Evolutionary conservation across 2,797 vertebrate species (phyloP), one percentile per base, ranked within the genome.

Genomic region (Pangasius djambal): DNA sequence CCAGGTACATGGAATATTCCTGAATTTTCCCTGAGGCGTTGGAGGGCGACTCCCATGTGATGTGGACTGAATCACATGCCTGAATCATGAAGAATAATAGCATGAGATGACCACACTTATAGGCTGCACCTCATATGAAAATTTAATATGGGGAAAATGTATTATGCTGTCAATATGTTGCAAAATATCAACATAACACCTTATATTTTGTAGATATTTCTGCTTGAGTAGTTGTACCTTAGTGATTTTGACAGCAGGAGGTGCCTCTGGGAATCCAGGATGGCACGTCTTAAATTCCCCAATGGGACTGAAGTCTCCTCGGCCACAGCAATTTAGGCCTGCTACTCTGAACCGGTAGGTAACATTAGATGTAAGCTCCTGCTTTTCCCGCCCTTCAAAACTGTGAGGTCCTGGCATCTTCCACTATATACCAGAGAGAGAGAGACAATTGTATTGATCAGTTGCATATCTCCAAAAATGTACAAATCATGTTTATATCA

Each of bases 241-340:
- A 87, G 96, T 97, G 89, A 99, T 99, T 93, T 96, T 98, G 93
- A 99, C 98, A 85, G 98, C 97, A 94, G 98, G 98, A 86, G 99
- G 99, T 50, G 98, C 98, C 92, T 98, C 98, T 75, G 99, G 99
- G 94, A 99, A 99, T 87, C 99, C 99, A 0, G 98, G 98, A 92
- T 98, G 98, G 91, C 98, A 99, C 2, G 98, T 99, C 94, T 99
- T 99, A 95, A 99, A 99, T 94, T 99, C 98, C 83, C 97, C 97
- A 86, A 97, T 92, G 61, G 96, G 97, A 94, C 98, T 98, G 95
- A 98, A 99, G 93, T 97, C 96, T 86, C 99, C 98, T 83, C 96
- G 94, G 25, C 98, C 98, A 87, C 97, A 97, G 90, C 95, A 96
- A 94, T 99, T 99, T 91, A 99, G 94, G 88, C 97, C 98, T 59